These are phyloP conservation scores for Zoanthus sansibaricus DNA, from an alignment of 92 coral and sea anemone genomes.

Conservation along the genomic window DNA sequence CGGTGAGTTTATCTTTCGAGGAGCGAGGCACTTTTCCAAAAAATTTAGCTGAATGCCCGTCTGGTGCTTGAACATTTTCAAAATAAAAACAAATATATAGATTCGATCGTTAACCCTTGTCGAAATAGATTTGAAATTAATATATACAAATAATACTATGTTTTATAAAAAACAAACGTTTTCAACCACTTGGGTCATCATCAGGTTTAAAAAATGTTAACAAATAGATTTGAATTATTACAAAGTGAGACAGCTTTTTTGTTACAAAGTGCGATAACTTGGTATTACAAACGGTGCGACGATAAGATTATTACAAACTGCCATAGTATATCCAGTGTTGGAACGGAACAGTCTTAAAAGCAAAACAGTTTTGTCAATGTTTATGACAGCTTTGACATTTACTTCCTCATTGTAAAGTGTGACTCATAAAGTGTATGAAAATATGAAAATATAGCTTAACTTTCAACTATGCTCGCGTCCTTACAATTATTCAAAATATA, in stretches of 20 bases:
- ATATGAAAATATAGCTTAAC: background rate
- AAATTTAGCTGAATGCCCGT: no score
- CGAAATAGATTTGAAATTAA: no score
- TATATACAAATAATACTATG: no score
- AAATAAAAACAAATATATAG: background rate
- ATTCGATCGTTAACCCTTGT: background rate
- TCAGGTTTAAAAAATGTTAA: no score
- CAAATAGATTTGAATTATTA: background rate
- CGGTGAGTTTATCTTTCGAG: background rate
- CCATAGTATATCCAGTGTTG: no score
- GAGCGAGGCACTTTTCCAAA: background rate
- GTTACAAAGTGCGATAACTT: no score
- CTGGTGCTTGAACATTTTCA: background rate
- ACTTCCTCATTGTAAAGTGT: background rate
- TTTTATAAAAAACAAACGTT: no score
- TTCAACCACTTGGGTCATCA: no score
- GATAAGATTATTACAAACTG: background rate
- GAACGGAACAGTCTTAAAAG: background rate
- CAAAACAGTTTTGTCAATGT: background rate
- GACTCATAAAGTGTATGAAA: background rate
- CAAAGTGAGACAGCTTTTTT: no score
- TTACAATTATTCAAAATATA: no score
- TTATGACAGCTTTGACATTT: background rate
- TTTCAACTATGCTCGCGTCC: background rate
- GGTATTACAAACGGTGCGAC: background rate